Conservation (phyloP, 1,140 invertebrate species). For the Bombus polaris region DNA sequence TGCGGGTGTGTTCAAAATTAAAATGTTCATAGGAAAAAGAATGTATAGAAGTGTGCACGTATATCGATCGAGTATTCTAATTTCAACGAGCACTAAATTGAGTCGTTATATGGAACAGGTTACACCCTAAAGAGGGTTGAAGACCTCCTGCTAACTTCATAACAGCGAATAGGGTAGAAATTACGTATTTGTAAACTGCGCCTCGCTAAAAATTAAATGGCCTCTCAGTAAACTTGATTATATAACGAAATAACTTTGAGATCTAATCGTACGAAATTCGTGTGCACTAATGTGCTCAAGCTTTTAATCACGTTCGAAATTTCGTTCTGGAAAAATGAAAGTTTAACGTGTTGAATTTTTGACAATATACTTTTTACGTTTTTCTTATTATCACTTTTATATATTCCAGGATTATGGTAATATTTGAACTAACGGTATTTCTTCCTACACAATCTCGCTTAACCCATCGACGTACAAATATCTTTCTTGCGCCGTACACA, state of each 20-base stretch:
- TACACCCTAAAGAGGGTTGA: neutral
- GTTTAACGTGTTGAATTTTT: neutral
- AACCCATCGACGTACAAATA: too few relatives aligned
- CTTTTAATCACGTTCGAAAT: neutral
- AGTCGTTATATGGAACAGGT: constrained; percentile 1
- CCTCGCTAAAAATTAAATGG: constrained; percentile 6
- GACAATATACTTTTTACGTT: neutral
- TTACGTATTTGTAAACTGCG: constrained; percentile 4
- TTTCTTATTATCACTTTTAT: neutral
- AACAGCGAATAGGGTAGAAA: neutral
- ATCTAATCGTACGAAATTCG: neutral
- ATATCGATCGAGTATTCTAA: constrained; percentile 1
- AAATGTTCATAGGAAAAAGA: neutral
- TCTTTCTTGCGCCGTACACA: too few relatives aligned
- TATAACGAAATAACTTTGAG: neutral
- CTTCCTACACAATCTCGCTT: too few relatives aligned
- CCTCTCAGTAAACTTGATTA: neutral
- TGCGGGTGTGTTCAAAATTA: too few relatives aligned
- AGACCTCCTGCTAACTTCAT: constrained; percentile 6
- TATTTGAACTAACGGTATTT: too few relatives aligned
- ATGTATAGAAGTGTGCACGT: neutral
- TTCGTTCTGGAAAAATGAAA: neutral
- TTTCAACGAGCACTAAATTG: constrained; percentile 6
- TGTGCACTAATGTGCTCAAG: neutral
- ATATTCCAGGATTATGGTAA: too few relatives aligned